Evolutionary conservation across 2,888 invertebrate species (phyloP).

Genomic region (Creontiades dilutus): DNA sequence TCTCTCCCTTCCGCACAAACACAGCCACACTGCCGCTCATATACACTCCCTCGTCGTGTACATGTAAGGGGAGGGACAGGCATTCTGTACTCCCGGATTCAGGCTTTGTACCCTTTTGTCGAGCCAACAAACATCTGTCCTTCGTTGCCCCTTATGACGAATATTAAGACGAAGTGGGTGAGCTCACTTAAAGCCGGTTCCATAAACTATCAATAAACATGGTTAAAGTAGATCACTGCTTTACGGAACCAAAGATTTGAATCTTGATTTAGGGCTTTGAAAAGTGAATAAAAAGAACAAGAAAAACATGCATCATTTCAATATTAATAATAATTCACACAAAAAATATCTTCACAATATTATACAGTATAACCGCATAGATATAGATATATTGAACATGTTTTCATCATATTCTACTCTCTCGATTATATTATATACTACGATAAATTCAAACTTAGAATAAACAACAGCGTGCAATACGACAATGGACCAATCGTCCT

Average conservation of each 20-base stretch:
- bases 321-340: neutral
- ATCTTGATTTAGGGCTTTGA: too few relatives aligned
- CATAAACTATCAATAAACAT: too few relatives aligned
- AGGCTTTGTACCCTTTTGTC: neutral
- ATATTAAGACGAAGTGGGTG: too few relatives aligned
- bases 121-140: slow-evolving; percentile 22
- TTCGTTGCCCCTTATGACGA: neutral
- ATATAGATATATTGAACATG: neutral
- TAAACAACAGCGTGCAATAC: neutral
- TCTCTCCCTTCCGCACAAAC: neutral
- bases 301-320: neutral
- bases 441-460: neutral
- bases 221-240: too few relatives aligned
- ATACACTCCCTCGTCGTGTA: neutral
- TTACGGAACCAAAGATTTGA: too few relatives aligned
- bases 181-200: too few relatives aligned
- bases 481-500: neutral
- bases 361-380: neutral
- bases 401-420: neutral
- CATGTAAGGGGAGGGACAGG: neutral
- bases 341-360: neutral
- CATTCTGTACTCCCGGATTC: neutral
- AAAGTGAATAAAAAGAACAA: slow-evolving; percentile 74
- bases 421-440: neutral
- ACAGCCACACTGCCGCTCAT: neutral